phyloP scores from a whole-genome alignment of 2,113 vertebrate genomes.

The Gallinago undulata region DNA sequence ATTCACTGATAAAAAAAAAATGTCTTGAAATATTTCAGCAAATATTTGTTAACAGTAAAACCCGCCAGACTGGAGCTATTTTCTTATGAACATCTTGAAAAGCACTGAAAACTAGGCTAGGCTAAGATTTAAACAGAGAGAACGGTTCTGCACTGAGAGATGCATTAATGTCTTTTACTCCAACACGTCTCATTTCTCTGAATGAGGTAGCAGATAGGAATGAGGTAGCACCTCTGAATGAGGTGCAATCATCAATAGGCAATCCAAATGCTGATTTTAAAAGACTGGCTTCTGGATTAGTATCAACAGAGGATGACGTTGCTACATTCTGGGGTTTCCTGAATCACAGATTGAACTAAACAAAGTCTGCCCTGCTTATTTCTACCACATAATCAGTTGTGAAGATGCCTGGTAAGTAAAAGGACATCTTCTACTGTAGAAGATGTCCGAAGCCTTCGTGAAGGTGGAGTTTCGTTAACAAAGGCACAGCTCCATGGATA shows the following conservation, averaged over 20 bases:
- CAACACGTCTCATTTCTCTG: neutral
- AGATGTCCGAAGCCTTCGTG: neutral
- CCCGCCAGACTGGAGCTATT: neutral
- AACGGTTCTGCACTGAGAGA: neutral
- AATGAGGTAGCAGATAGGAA: neutral
- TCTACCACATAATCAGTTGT: neutral
- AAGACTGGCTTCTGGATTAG: neutral
- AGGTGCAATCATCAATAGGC: neutral
- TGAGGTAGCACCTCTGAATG: no score
- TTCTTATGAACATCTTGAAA: neutral
- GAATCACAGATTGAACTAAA: neutral
- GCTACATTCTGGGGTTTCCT: neutral
- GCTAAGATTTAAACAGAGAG: neutral
- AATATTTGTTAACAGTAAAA: neutral
- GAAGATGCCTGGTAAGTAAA: neutral
- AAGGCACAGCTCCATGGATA: neutral
- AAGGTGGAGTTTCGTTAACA: neutral
- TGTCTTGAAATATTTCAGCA: neutral
- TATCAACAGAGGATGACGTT: neutral
- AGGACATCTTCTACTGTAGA: neutral
- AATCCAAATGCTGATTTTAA: neutral
- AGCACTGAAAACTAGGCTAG: neutral
- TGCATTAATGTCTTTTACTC: neutral
- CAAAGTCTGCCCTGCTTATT: neutral
- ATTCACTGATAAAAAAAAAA: neutral